These are phyloP conservation scores for Paracentrotus lividus DNA, from an alignment of 53 echinoderm and acorn worm genomes.

Conservation along the genomic window DNA sequence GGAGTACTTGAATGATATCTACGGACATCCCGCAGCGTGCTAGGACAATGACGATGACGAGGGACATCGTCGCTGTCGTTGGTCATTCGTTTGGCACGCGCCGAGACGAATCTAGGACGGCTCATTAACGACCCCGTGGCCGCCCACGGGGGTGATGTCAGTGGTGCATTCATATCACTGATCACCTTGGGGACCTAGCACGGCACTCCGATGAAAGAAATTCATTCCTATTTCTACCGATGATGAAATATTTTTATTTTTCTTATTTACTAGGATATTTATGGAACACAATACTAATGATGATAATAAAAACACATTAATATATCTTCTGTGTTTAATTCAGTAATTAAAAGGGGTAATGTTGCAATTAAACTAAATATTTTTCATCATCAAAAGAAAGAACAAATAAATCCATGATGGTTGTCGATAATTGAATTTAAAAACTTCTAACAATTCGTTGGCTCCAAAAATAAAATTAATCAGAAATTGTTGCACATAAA, in stretches of 20 bases:
- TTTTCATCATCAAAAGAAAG: neutral
- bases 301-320: neutral
- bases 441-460: too few relatives aligned
- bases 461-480: neutral
- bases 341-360: neutral
- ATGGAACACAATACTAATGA: too few relatives aligned
- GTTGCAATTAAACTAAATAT: neutral
- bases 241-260: neutral
- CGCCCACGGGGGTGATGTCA: conserved; percentile 12
- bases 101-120: conserved; percentile 39
- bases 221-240: neutral
- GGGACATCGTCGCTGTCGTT: conserved; percentile 8
- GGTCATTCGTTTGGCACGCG: conserved; percentile 61
- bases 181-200: neutral
- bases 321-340: neutral
- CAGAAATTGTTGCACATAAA: conserved; percentile 3
- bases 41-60: conserved; percentile 36
- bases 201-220: conserved; percentile 20
- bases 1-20: neutral
- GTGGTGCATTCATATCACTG: neutral
- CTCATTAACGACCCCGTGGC: conserved; percentile 54
- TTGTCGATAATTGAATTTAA: too few relatives aligned
- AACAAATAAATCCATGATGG: too few relatives aligned
- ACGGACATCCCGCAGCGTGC: neutral
- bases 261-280: too few relatives aligned